phyloP scores from a whole-genome alignment of 2,888 invertebrate species.

The Nineta flava region DNA sequence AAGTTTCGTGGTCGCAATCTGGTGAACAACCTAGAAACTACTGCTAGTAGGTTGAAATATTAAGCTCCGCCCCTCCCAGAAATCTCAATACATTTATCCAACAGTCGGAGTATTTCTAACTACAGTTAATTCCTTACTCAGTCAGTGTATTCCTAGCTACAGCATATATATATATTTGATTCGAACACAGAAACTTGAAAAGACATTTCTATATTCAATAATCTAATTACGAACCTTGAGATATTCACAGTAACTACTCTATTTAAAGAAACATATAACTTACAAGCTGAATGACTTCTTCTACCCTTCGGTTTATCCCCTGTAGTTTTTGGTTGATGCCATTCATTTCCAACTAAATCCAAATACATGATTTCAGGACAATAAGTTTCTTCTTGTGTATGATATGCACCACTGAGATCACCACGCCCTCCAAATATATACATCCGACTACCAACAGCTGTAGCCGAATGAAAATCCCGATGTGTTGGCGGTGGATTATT shows the following conservation, averaged over 20 bases:
- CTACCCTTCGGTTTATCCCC: conserved; percentile 63
- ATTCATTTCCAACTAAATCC: conserved; percentile 51
- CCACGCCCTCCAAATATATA: conserved; percentile 84
- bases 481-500: conserved; percentile 50
- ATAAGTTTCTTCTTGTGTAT: conserved; percentile 56
- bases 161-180: neutral
- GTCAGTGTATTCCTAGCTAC: too few species aligned
- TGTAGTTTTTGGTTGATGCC: conserved; percentile 43
- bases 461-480: conserved; percentile 80
- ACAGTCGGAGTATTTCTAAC: too few species aligned
- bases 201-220: too few species aligned
- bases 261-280: conserved; percentile 23
- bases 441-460: conserved; percentile 60
- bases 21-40: too few species aligned
- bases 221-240: too few species aligned
- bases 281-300: conserved; percentile 84
- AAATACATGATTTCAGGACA: conserved; percentile 60
- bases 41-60: too few species aligned
- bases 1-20: too few species aligned
- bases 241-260: too few species aligned
- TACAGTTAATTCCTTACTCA: too few species aligned
- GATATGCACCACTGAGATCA: conserved; percentile 46
- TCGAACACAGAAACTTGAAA: too few species aligned
- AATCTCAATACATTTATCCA: too few species aligned
- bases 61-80: too few species aligned